phyloP scores from a whole-genome alignment of 2,888 invertebrate genomes.

The Leptopterna dolabrata region DNA sequence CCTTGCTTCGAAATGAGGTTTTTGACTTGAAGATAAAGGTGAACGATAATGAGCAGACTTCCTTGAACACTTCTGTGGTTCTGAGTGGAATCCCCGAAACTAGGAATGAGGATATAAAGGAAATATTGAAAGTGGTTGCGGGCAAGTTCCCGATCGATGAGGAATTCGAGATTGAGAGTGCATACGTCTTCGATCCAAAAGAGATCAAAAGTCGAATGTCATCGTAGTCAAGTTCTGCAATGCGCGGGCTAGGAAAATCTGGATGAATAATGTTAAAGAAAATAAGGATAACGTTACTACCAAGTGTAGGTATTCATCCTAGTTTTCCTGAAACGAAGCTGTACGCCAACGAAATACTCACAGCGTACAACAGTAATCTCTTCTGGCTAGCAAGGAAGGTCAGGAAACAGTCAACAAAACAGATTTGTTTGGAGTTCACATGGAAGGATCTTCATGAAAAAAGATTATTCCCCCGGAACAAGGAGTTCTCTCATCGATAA shows the following conservation, averaged over 20 bases:
- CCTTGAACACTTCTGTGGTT: neutral
- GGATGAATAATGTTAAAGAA: neutral
- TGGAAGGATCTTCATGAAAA: neutral
- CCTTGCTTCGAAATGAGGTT: neutral
- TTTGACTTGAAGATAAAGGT: neutral
- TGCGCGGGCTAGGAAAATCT: neutral
- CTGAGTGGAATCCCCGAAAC: constrained; percentile 11
- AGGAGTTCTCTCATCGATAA: neutral
- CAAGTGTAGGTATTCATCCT: neutral
- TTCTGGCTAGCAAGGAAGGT: neutral
- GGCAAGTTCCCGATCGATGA: neutral
- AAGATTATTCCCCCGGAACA: neutral
- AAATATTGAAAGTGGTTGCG: neutral
- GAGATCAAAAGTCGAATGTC: neutral
- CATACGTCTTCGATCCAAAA: neutral
- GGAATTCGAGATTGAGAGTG: neutral
- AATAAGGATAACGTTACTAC: neutral
- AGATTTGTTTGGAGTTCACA: neutral
- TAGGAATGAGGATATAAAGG: neutral
- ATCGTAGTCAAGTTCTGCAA: neutral
- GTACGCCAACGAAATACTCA: constrained; percentile 14
- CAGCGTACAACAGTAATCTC: neutral
- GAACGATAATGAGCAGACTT: neutral
- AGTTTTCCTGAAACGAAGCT: neutral
- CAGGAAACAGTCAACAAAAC: neutral